Percentiles rank a stretch among this genome's conserved stretches.
Conservation (phyloP, 2,888 invertebrate genomes). For the Drosophila quinaria region DNA sequence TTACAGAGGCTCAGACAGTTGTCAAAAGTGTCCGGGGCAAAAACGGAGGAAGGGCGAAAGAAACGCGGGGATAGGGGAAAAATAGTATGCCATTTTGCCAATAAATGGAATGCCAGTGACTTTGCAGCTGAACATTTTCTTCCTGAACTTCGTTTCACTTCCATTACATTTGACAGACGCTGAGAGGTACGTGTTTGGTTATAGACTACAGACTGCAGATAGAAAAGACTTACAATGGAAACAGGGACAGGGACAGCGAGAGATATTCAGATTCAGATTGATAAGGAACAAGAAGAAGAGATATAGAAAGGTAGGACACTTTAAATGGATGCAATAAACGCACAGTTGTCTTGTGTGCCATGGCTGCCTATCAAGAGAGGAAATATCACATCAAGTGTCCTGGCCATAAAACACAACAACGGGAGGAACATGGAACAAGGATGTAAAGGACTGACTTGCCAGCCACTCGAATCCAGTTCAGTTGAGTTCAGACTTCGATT, state of each 20-base stretch:
- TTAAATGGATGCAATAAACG: conserved; percentile 53
- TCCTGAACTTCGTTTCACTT: conserved; percentile 26
- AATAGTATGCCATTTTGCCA: conserved; percentile 53
- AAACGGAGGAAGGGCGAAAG: not conserved
- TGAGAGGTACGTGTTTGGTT: conserved; percentile 67
- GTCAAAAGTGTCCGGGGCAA: conserved; percentile 19
- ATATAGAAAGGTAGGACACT: conserved; percentile 41
- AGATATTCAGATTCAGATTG: not conserved
- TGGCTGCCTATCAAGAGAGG: conserved; percentile 53
- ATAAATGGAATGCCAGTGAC: conserved; percentile 50
- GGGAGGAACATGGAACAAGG: conserved; percentile 1
- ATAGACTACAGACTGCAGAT: conserved; percentile 20
- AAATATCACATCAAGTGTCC: conserved; percentile 67
- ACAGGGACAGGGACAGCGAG: conserved; percentile 5
- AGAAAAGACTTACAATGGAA: conserved; percentile 4
- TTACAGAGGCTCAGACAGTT: conserved; percentile 38
- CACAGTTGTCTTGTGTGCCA: conserved; percentile 32
- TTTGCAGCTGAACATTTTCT: conserved; percentile 32
- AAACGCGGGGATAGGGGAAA: not conserved
- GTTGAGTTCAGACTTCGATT: conserved; percentile 30
- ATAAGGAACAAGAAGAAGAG: conserved; percentile 1
- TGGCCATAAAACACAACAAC: conserved; percentile 62
- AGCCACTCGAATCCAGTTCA: conserved; percentile 56
- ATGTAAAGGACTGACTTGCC: conserved; percentile 29
- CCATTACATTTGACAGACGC: conserved; percentile 63